phyloP scores from a whole-genome alignment of 2,888 invertebrate species.

The Amphipyra berbera region DNA sequence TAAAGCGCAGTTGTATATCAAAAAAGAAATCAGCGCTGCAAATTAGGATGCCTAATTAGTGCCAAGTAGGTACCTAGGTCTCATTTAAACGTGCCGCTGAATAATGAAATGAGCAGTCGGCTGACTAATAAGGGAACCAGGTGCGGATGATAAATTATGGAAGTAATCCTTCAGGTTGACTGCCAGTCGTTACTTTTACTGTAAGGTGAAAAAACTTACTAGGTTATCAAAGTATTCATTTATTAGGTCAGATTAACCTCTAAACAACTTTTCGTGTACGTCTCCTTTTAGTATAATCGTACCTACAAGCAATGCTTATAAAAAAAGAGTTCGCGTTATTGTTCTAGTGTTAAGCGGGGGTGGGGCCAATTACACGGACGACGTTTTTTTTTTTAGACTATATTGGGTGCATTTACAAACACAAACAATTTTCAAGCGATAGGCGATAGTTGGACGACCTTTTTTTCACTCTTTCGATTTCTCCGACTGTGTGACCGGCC shows the following conservation, averaged over 20 bases:
- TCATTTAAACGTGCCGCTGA: constrained; percentile 36
- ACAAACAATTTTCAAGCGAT: too few relatives aligned
- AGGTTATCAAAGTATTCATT: not conserved
- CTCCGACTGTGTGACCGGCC: too few relatives aligned
- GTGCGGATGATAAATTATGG: constrained; percentile 28
- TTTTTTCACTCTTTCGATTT: too few relatives aligned
- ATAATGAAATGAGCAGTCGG: constrained; percentile 40
- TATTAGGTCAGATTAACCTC: not conserved
- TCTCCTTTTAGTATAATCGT: too few relatives aligned
- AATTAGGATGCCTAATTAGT: constrained; percentile 38
- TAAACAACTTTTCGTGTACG: too few relatives aligned
- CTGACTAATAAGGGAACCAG: constrained; percentile 21
- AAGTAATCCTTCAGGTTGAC: constrained; percentile 15
- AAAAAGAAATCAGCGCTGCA: constrained; percentile 17
- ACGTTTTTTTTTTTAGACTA: too few relatives aligned
- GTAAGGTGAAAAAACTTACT: not conserved
- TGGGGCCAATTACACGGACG: too few relatives aligned
- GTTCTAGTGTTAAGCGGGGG: too few relatives aligned
- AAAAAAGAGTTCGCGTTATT: too few relatives aligned
- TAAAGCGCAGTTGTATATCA: not conserved
- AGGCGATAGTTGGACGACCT: too few relatives aligned
- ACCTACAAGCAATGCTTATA: too few relatives aligned
- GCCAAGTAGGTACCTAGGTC: constrained; percentile 21
- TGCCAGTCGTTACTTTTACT: constrained; percentile 2
- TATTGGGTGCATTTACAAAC: too few relatives aligned